phyloP scores from a whole-genome alignment of 2,888 invertebrate species.

The Iselma pallidipennis region DNA sequence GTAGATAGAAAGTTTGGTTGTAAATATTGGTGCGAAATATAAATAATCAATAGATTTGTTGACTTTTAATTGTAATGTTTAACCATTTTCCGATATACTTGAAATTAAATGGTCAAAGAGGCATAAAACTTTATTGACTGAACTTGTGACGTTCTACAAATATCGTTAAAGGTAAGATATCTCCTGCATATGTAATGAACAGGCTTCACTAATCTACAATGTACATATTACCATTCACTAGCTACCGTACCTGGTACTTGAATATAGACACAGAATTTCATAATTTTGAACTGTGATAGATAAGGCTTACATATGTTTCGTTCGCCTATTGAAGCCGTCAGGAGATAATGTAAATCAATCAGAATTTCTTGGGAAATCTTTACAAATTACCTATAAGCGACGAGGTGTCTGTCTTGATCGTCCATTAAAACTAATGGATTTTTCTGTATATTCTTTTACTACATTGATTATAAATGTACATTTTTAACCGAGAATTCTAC shows the following conservation, averaged over 20 bases:
- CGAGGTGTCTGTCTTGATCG: no score
- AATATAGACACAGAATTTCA: neutral
- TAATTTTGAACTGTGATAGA: no score
- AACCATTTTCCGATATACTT: neutral
- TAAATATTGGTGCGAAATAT: constrained; percentile 12
- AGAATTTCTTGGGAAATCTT: no score
- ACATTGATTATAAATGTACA: no score
- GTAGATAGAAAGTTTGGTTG: constrained; percentile 18
- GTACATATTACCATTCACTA: constrained; percentile 36
- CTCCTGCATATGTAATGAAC: constrained; percentile 39
- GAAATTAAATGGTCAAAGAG: constrained; percentile 12
- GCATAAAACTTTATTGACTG: constrained; percentile 18
- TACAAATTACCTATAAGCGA: no score
- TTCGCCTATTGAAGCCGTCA: no score
- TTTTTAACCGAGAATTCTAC: no score
- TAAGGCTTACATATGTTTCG: no score
- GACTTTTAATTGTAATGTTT: constrained; percentile 11
- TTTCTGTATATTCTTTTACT: no score
- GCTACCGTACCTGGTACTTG: constrained; percentile 35
- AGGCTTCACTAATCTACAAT: constrained; percentile 33
- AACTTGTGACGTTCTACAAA: constrained; percentile 22
- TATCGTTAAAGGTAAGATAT: constrained; percentile 39
- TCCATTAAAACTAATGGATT: no score
- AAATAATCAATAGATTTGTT: constrained; percentile 13
- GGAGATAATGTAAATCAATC: no score